phyloP scores from a whole-genome alignment of 1,140 invertebrate genomes.

The Periplaneta americana region DNA sequence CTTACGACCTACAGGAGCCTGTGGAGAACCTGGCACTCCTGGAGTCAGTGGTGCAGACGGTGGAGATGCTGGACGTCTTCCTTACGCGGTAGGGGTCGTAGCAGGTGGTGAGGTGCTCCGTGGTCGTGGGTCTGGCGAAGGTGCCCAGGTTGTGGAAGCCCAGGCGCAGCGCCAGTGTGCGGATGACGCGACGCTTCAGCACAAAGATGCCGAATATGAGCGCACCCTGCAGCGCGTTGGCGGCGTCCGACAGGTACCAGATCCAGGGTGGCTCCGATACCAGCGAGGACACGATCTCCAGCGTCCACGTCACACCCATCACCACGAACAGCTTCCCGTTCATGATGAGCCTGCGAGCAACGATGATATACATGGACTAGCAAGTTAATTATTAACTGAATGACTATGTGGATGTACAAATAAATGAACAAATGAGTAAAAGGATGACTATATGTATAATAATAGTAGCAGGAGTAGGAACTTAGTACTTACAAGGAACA shows the following conservation, averaged over 20 bases:
- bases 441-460: too few relatives aligned
- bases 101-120: not conserved
- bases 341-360: conserved; percentile 58
- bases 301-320: conserved; percentile 67
- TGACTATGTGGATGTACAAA: too few relatives aligned
- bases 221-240: conserved; percentile 44
- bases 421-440: too few relatives aligned
- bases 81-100: not conserved
- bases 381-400: too few relatives aligned
- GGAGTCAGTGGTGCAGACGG: not conserved
- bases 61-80: not conserved
- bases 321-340: conserved; percentile 67
- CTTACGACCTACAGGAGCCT: not conserved
- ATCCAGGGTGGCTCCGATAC: conserved; percentile 35
- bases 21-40: not conserved
- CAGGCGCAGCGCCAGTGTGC: not conserved
- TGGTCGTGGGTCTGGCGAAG: not conserved
- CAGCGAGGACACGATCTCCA: conserved; percentile 55
- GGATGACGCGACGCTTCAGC: conserved; percentile 4
- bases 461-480: too few relatives aligned
- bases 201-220: conserved; percentile 13
- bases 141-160: not conserved
- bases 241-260: conserved; percentile 49
- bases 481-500: too few relatives aligned
- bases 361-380: too few relatives aligned